phyloP scores from a whole-genome alignment of 2,797 vertebrate genomes.

The Pantherophis vulpinus region DNA sequence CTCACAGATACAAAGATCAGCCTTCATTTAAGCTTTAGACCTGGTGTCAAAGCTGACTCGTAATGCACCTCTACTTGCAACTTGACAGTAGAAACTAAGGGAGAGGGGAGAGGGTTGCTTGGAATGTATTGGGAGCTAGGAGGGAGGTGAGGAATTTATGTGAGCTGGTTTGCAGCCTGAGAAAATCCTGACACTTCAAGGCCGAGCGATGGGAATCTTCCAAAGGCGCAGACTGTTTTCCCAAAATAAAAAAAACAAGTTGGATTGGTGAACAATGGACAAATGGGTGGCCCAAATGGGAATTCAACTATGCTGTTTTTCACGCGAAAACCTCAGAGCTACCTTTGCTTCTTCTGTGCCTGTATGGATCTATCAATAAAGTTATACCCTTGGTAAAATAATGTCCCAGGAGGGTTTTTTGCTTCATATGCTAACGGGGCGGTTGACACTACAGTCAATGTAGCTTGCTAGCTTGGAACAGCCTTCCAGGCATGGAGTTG shows the following conservation, averaged over 20 bases:
- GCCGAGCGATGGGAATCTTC: neutral
- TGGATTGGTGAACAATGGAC: neutral
- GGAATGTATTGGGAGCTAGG: neutral
- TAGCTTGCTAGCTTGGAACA: neutral
- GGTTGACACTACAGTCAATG: neutral
- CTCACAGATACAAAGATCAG: constrained; percentile 19
- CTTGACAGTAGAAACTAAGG: neutral
- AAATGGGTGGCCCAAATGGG: neutral
- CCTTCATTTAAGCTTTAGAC: constrained; percentile 49
- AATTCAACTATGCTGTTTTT: neutral
- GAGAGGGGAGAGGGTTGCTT: neutral
- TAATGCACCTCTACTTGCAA: neutral
- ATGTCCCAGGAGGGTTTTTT: neutral
- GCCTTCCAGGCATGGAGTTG: neutral
- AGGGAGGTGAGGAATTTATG: neutral
- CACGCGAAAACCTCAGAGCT: neutral
- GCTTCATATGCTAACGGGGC: neutral
- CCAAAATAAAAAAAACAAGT: neutral
- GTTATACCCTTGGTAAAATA: neutral
- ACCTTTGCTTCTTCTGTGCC: neutral
- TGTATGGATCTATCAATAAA: neutral
- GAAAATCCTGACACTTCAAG: neutral
- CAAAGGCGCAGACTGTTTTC: neutral
- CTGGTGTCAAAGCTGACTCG: neutral
- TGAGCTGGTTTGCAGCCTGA: neutral